Evolutionary conservation across 2,113 vertebrate species (phyloP).

Genomic region (Crotalus viridis): DNA sequence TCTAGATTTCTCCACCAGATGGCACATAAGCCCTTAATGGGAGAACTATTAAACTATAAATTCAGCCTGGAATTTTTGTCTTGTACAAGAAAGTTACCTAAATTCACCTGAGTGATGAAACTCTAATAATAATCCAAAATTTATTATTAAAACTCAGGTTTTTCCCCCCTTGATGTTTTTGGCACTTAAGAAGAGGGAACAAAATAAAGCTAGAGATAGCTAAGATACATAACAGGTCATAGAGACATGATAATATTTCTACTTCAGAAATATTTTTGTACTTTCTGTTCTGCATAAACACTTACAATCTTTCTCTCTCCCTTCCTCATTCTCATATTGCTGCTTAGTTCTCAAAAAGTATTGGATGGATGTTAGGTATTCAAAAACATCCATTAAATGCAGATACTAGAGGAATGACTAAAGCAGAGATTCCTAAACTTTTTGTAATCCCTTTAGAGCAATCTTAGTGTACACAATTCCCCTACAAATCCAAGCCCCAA

Average conservation of each 20-base stretch:
- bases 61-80: background rate
- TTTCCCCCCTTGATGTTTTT: background rate
- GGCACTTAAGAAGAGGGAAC: background rate
- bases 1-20: constrained; percentile 20
- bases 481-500: background rate
- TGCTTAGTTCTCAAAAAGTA: background rate
- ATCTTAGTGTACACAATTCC: background rate
- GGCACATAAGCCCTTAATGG: constrained; percentile 21
- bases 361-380: background rate
- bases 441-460: background rate
- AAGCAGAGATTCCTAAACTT: background rate
- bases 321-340: background rate
- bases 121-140: background rate
- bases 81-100: background rate
- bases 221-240: background rate
- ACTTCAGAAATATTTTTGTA: background rate
- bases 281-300: background rate
- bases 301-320: background rate
- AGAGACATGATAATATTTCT: background rate
- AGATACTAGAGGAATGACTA: background rate
- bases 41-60: background rate
- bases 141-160: background rate
- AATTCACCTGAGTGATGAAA: background rate
- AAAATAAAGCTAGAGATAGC: background rate
- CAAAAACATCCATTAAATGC: background rate